Evolutionary conservation across 2,797 vertebrate species (phyloP).

Genomic region (Sebastes minor): DNA sequence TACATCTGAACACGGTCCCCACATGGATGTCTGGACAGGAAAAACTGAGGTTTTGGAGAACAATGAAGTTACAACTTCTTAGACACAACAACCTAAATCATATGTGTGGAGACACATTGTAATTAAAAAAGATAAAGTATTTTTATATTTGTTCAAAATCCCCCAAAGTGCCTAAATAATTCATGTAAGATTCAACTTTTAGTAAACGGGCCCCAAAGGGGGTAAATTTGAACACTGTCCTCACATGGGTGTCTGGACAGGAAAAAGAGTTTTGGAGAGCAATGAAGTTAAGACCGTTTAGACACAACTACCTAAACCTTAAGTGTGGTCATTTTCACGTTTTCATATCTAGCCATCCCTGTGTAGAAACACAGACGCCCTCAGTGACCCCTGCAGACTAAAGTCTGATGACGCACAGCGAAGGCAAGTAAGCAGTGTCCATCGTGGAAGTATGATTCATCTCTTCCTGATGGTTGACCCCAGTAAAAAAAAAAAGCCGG

Average conservation of each 20-base stretch:
- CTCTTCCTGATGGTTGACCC: conserved; percentile 1
- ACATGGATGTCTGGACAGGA: background rate
- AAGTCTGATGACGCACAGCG: background rate
- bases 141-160: background rate
- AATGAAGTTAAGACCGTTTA: background rate
- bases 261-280: background rate
- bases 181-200: background rate
- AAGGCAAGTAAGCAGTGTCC: background rate
- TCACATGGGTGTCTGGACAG: background rate
- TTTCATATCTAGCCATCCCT: background rate
- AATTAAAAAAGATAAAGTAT: background rate
- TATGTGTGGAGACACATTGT: background rate
- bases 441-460: conserved; percentile 7
- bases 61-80: background rate
- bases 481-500: background rate
- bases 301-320: background rate
- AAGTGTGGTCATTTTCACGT: background rate
- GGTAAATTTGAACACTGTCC: background rate
- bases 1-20: background rate
- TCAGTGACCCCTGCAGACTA: background rate
- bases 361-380: background rate
- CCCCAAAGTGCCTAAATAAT: background rate
- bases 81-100: background rate
- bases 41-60: background rate
- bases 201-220: background rate